Base-by-base conservation (phyloP, 2,797 vertebrate species). In the Enteromius paludinosus region DNA sequence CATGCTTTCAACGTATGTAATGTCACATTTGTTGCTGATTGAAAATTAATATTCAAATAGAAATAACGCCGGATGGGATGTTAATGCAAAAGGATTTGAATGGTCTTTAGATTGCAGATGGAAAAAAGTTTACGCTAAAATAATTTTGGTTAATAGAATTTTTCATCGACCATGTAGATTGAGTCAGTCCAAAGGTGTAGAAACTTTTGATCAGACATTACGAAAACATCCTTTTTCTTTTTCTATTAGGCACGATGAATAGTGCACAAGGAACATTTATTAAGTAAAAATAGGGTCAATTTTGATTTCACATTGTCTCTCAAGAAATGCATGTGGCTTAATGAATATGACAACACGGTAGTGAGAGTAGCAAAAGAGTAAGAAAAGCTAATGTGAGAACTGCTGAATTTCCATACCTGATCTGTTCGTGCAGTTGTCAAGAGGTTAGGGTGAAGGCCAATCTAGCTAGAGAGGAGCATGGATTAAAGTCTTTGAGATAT, bases 401-500 rank as follows among this genome's bases (percentile, higher is more conserved):
- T 89, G 91, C 93, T 91, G 90, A 87, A 92, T 91, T 94, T 94
- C 92, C 92, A 95, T 95, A 91, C 92, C 88, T 95, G 96, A 96
- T 96, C 95, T 96, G 93, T 83, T 87, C 93, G 92, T 94, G 93
- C 91, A 94, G 93, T 95, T 95, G 93, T 92, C 90, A 91, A 89
- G 94, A 94, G 96, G 93, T 94, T 94, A 93, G 93, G 93, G 95
- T 95, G 93, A 94, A 94, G 93, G 88, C 94, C 95, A 94, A 96
- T 95, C 93, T 91, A 93, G 93, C 92, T 92, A 95, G 90, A 94
- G 93, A 95, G 94, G 92, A 91, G 90, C 93, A 90, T 92, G 91
- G 95, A 96, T 97, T 95, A 97, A 96, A 97, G 95, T 95, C 95
- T 96, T 96, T 97, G 93, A 94, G 96, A 96, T 96, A 95, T 95